Percentiles rank a stretch among this genome's conserved stretches.
These are phyloP conservation scores for Drosophila littoralis DNA, from an alignment of 1,140 invertebrate species.

Conservation along the genomic window DNA sequence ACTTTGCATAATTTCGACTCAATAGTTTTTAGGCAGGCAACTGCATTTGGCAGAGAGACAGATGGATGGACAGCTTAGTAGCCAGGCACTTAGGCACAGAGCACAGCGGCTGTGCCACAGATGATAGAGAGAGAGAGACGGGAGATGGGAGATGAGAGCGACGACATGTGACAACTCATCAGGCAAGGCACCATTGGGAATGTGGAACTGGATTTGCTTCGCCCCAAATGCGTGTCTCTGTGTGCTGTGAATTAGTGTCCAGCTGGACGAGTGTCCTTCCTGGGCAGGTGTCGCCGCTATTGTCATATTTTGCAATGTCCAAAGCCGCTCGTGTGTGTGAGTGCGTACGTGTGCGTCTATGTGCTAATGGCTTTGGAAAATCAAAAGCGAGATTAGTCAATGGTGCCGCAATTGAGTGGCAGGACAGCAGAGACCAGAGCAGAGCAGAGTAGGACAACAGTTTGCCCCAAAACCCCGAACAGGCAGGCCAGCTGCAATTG, in stretches of 20 bases:
- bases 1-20: constrained; percentile 70
- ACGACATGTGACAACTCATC: constrained; percentile 77
- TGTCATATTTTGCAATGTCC: constrained; percentile 55
- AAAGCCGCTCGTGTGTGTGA: constrained; percentile 16
- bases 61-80: constrained; percentile 29
- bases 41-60: constrained; percentile 27
- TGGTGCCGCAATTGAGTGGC: constrained; percentile 58
- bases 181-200: constrained; percentile 60
- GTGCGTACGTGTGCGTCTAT: constrained; percentile 19
- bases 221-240: constrained; percentile 13
- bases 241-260: constrained; percentile 58
- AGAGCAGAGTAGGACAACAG: constrained; percentile 17
- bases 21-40: constrained; percentile 48
- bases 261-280: constrained; percentile 27
- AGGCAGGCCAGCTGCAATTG: constrained; percentile 30
- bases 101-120: constrained; percentile 37
- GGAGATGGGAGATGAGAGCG: constrained; percentile 30
- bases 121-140: constrained; percentile 13
- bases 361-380: constrained; percentile 63
- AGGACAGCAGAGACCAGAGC: constrained; percentile 31
- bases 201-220: constrained; percentile 26
- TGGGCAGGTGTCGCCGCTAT: constrained; percentile 45
- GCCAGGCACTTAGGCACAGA: constrained; percentile 51
- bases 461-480: constrained; percentile 15
- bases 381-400: constrained; percentile 63